A percentile compares a stretch with the other conserved stretches of the same genome.
These are phyloP conservation scores for Callimorpha dominula DNA, from an alignment of 2,888 invertebrate genomes.

Conservation along the genomic window DNA sequence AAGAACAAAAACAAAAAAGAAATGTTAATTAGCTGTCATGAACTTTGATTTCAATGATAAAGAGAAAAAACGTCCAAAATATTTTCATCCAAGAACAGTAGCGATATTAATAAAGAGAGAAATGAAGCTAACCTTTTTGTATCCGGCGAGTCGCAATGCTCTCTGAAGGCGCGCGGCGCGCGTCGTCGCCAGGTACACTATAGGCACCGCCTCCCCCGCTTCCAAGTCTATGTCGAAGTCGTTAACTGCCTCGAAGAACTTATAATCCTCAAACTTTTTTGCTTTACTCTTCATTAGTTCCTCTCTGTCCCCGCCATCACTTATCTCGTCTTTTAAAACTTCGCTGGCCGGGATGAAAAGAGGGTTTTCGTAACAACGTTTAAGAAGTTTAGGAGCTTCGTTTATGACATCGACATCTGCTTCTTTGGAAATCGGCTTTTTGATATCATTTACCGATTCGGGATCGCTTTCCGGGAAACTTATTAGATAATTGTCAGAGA, in stretches of 20 bases:
- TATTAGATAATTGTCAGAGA: conserved; percentile 71
- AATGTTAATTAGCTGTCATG: conserved; percentile 62
- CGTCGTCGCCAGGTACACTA: conserved; percentile 83
- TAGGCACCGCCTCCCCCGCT: conserved; percentile 75
- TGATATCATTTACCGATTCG: conserved; percentile 56
- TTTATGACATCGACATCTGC: conserved; percentile 47
- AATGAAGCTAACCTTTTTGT: conserved; percentile 82
- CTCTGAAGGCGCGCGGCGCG: conserved; percentile 85
- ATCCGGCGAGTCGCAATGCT: conserved; percentile 85
- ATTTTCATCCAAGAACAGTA: conserved; percentile 46
- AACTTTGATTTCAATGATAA: conserved; percentile 55
- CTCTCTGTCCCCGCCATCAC: conserved; percentile 66
- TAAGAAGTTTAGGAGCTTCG: conserved; percentile 62
- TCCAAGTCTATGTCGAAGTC: conserved; percentile 82
- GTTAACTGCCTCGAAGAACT: conserved; percentile 80
- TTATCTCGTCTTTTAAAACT: conserved; percentile 76
- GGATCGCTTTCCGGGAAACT: conserved; percentile 72
- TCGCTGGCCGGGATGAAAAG: conserved; percentile 72
- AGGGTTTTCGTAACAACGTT: conserved; percentile 74
- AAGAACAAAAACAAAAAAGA: conserved; percentile 46
- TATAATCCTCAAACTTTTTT: conserved; percentile 79
- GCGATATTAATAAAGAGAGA: conserved; percentile 47
- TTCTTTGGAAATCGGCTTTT: conserved; percentile 55
- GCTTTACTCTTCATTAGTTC: conserved; percentile 77
- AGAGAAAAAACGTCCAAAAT: conserved; percentile 44